A percentile compares a stretch with the other conserved stretches of the same genome.
Evolutionary conservation across 2,888 invertebrate genomes (phyloP).

Genomic region (Scelioninae gen. 2): DNA sequence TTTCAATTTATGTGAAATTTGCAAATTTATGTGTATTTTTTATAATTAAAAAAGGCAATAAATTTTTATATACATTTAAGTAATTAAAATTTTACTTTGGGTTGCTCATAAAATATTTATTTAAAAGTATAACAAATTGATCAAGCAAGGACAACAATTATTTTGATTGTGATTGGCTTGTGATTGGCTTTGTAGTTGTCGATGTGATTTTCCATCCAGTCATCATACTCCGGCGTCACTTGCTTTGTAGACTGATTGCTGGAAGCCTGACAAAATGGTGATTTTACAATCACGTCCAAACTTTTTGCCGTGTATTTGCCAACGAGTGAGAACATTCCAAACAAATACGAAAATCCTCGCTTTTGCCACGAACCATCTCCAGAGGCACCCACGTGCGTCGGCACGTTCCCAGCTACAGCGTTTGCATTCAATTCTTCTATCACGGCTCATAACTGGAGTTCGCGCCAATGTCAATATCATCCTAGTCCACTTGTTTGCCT

Average conservation of each 20-base stretch:
- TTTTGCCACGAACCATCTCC: conserved; percentile 55
- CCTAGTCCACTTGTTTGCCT: conserved; percentile 35
- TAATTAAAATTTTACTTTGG: too few relatives aligned
- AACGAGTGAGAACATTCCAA: too few relatives aligned
- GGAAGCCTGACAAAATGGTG: conserved; percentile 38
- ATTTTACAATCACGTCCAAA: conserved; percentile 53
- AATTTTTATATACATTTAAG: too few relatives aligned
- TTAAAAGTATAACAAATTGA: too few relatives aligned
- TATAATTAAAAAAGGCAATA: too few relatives aligned
- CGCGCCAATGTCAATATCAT: conserved; percentile 38
- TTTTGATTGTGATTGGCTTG: too few relatives aligned
- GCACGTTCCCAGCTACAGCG: conserved; percentile 51
- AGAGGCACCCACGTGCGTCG: too few relatives aligned
- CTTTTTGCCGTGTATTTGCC: conserved; percentile 53
- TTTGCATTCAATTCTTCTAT: conserved; percentile 53
- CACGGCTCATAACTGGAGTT: conserved; percentile 49
- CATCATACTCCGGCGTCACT: conserved; percentile 24
- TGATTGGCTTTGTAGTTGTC: conserved; percentile 30
- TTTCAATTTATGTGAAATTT: too few relatives aligned
- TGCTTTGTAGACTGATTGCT: conserved; percentile 5
- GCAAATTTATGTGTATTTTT: too few relatives aligned
- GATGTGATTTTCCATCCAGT: conserved; percentile 22
- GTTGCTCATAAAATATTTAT: too few relatives aligned
- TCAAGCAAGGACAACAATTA: too few relatives aligned
- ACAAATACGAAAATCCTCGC: conserved; percentile 52